These are phyloP conservation scores for Cataglyphis cursor DNA, from an alignment of 2,888 invertebrate species.

Conservation along the genomic window DNA sequence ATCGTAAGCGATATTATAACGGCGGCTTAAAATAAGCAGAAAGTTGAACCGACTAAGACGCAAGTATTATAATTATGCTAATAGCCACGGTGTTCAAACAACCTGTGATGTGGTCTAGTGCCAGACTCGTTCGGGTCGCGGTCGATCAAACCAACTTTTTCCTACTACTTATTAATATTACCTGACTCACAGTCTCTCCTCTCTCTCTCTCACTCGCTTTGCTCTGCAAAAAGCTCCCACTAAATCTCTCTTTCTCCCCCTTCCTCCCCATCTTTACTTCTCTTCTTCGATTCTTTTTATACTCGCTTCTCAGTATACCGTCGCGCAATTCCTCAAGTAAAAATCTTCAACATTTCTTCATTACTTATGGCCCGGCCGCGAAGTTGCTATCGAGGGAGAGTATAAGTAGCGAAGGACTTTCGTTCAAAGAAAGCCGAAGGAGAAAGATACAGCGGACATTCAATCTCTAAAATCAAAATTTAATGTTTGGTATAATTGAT, in stretches of 20 bases:
- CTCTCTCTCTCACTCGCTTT: constrained; percentile 32
- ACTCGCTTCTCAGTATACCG: constrained; percentile 33
- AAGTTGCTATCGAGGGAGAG: constrained; percentile 58
- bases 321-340: constrained; percentile 59
- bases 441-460: constrained; percentile 35
- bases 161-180: constrained; percentile 86
- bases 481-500: constrained; percentile 25
- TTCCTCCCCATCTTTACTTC: constrained; percentile 14
- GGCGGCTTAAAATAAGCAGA: constrained; percentile 83
- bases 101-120: constrained; percentile 84
- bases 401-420: constrained; percentile 58
- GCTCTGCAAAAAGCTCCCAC: constrained; percentile 8
- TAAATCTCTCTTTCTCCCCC: neutral
- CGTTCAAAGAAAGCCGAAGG: constrained; percentile 55
- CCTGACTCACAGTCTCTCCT: constrained; percentile 69
- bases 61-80: constrained; percentile 87
- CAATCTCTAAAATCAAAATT: constrained; percentile 60
- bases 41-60: constrained; percentile 83
- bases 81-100: constrained; percentile 83
- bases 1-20: constrained; percentile 81
- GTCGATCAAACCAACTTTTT: constrained; percentile 86
- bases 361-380: constrained; percentile 68
- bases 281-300: constrained; percentile 42
- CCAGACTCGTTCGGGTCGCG: constrained; percentile 75
- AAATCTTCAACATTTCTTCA: constrained; percentile 74